Base-by-base conservation (phyloP, 2,113 vertebrate species). In the Phrynosoma blainvillii region DNA sequence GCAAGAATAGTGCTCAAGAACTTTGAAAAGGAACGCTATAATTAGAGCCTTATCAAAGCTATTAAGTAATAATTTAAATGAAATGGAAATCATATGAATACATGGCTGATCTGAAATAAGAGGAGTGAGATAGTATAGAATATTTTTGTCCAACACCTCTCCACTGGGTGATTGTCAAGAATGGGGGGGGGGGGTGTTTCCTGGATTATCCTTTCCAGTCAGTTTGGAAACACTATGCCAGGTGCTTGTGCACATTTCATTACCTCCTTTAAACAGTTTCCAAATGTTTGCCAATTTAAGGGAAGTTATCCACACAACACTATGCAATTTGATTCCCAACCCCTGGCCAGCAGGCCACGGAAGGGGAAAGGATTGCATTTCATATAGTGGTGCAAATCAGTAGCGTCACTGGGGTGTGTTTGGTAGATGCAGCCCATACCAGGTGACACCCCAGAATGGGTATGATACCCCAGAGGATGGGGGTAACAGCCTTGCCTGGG, bases 11-110 rank as follows among this genome's bases (percentile, higher is more conserved):
- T 68, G 40, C 42, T 68, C 62, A 54, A 52, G 40, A 70, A 42
- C 8, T 90, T 78, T 90, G 87, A n/a, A 66, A 90, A 78, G 83
- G 65, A 86, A 88, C 76, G 40, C 86, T 92, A 36, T 62, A 79
- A 62, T 66, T 95, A 23, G 52, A 87, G 85, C 79, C 87, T 16
- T 68, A 7, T 54, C 73, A 27, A 0, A 79, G 47, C 32, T 89
- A 12, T 14, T 66, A 74, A 74, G 7, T 10, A 73, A 56, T 56
- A 12, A 32, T 74, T 73, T 56, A 74, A 30, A 84, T 74, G 82
- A 52, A 82, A 42, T 70, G 40, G 25, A 73, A 84, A 54, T 47
- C 47, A 84, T 54, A n/a, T 27, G 54, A 73, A n/a, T 23, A 27
- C 68, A 56, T 52, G 47, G 21, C 47, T 52, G 42, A 74, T 56